These are phyloP conservation scores for Spatulosminthurus flaviceps DNA, from an alignment of 2,888 invertebrate genomes.

Conservation along the genomic window DNA sequence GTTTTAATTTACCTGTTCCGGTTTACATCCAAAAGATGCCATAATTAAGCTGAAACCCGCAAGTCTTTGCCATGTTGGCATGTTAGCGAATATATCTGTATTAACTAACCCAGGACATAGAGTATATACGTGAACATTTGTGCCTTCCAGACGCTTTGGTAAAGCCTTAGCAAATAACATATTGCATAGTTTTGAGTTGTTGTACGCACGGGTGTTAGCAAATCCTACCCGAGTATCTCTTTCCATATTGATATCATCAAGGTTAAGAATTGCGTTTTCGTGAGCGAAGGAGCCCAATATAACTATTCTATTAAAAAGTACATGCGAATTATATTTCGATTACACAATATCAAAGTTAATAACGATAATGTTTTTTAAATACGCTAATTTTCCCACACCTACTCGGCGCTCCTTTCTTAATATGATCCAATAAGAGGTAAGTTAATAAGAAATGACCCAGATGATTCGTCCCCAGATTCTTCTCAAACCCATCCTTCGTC, in stretches of 20 bases:
- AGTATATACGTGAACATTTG: conserved; percentile 53
- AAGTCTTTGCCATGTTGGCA: background rate
- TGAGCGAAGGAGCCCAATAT: conserved; percentile 64
- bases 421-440: conserved; percentile 75
- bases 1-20: conserved; percentile 35
- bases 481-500: conserved; percentile 80
- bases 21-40: conserved; percentile 9
- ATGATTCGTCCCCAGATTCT: conserved; percentile 79
- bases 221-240: conserved; percentile 49
- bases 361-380: too few relatives aligned
- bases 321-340: too few relatives aligned
- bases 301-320: conserved; percentile 62
- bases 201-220: conserved; percentile 61
- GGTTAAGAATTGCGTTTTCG: conserved; percentile 62
- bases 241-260: conserved; percentile 57
- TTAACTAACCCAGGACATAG: conserved; percentile 59
- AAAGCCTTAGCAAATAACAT: conserved; percentile 64
- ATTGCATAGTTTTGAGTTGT: conserved; percentile 65
- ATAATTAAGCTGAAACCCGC: background rate
- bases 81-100: conserved; percentile 40
- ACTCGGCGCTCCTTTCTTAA: conserved; percentile 75
- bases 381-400: too few relatives aligned
- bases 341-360: too few relatives aligned
- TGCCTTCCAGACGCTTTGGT: conserved; percentile 58
- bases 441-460: conserved; percentile 88